phyloP scores from a whole-genome alignment of 2,797 vertebrate genomes.

The Tadarida brasiliensis region DNA sequence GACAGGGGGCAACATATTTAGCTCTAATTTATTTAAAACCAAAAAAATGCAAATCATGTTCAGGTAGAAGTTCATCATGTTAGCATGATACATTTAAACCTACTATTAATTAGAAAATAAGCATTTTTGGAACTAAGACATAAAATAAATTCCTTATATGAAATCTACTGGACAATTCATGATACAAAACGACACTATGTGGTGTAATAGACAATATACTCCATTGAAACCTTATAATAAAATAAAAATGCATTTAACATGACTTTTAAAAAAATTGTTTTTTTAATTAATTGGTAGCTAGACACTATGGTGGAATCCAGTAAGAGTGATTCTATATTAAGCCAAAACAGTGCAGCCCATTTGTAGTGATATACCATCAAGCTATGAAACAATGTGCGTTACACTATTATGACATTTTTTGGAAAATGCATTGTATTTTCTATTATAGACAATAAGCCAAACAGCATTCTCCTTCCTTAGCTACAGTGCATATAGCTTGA shows the following conservation, averaged over 20 bases:
- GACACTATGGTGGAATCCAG: background rate
- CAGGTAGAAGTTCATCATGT: background rate
- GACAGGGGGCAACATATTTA: background rate
- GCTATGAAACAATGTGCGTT: background rate
- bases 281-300: background rate
- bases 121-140: background rate
- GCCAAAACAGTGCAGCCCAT: background rate
- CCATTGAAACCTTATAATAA: background rate
- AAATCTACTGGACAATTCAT: background rate
- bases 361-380: background rate
- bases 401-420: background rate
- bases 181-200: background rate
- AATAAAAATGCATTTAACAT: background rate
- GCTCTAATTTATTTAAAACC: background rate
- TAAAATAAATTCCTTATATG: slow-evolving; percentile 2
- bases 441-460: background rate
- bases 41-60: background rate
- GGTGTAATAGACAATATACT: background rate
- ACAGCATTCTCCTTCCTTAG: background rate
- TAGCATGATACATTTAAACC: background rate
- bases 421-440: background rate
- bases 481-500: background rate
- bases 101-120: background rate
- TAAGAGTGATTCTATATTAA: background rate
- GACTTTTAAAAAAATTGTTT: background rate